Conservation (phyloP, 2,888 invertebrate genomes). For the Venustoraphidia nigricollis region DNA sequence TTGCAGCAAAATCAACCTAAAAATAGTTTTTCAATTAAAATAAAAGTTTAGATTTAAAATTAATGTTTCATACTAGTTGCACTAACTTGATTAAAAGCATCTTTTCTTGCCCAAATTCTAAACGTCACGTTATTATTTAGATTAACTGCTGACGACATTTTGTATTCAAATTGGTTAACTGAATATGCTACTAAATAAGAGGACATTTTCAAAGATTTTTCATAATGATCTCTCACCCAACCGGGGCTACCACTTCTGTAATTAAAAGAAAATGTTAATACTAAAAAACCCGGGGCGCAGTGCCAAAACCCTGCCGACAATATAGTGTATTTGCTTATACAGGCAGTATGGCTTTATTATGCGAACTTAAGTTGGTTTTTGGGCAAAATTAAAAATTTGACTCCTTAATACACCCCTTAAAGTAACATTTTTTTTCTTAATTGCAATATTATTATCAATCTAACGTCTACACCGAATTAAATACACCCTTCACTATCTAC, state of each 20-base stretch:
- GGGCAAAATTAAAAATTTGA: no score
- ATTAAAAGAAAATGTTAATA: conserved; percentile 10
- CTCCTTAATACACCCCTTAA: no score
- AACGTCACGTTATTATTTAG: conserved; percentile 33
- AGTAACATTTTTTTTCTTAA: no score
- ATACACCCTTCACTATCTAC: no score
- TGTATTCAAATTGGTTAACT: conserved; percentile 53
- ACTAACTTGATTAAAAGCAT: conserved; percentile 55
- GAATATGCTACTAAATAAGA: conserved; percentile 82
- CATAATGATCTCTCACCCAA: conserved; percentile 59
- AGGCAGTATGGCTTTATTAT: no score
- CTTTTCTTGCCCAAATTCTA: conserved; percentile 58
- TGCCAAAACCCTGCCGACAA: no score
- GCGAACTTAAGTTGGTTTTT: no score
- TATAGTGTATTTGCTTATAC: no score
- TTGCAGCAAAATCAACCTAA: conserved; percentile 56
- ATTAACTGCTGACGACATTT: conserved; percentile 25
- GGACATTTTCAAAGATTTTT: conserved; percentile 73
- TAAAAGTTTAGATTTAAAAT: no score
- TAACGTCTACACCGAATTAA: no score
- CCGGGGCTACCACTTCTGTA: conserved; percentile 34
- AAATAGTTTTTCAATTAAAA: conserved; percentile 10
- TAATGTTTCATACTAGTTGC: neutral
- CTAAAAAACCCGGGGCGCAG: no score
- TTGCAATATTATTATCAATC: no score